Percentiles rank a stretch among this genome's conserved stretches.
These are phyloP conservation scores for Liasis olivaceus DNA, from an alignment of 2,797 vertebrate genomes.

Conservation along the genomic window DNA sequence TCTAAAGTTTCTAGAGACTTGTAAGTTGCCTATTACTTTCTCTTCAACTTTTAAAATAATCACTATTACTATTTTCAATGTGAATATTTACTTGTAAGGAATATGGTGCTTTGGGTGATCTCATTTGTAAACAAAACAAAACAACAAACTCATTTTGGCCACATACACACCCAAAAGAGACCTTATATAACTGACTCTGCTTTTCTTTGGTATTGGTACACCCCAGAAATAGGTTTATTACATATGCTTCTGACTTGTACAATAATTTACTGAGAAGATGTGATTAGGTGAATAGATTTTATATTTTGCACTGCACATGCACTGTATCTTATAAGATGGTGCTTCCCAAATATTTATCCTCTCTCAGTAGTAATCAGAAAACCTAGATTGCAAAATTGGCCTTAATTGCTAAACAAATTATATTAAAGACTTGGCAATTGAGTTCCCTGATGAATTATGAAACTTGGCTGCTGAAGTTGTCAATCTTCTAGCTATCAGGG, in stretches of 20 bases:
- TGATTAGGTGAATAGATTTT: conserved; percentile 5
- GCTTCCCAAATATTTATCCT: neutral
- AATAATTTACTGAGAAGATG: neutral
- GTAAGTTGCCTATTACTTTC: neutral
- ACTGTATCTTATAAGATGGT: neutral
- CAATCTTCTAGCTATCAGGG: neutral
- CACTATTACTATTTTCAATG: neutral
- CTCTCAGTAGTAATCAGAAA: neutral
- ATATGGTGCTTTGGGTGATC: neutral
- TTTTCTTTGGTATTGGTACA: neutral
- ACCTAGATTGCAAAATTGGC: neutral
- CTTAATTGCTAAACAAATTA: conserved; percentile 22
- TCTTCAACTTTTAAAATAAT: neutral
- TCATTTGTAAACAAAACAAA: neutral
- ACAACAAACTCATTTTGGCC: neutral
- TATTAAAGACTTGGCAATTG: neutral
- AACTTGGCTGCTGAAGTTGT: neutral
- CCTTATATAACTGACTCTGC: neutral
- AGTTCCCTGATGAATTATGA: neutral
- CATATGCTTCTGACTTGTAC: neutral
- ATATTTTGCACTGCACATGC: neutral
- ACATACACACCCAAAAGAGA: neutral
- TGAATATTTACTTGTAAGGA: neutral
- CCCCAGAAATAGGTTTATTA: neutral
- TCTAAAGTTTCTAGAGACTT: neutral